Base-by-base conservation (phyloP, 2,888 invertebrate genomes). In the Dicyrtomina minuta region DNA sequence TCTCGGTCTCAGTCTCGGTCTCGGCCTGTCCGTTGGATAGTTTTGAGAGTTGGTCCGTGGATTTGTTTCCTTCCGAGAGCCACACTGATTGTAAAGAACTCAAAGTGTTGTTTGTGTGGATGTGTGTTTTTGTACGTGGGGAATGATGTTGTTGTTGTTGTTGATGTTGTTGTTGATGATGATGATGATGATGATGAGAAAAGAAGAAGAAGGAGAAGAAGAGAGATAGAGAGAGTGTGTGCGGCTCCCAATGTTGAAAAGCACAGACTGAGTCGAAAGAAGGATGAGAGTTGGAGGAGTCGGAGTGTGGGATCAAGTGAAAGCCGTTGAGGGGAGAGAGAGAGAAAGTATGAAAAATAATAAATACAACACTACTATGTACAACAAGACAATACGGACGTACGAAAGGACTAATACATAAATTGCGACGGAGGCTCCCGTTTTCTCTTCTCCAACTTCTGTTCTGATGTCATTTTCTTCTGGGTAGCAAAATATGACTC, bases 381-480 rank as follows among this genome's bases (percentile, higher is more conserved):
- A 62, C 62, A 27, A 51, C 33, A 64, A 64, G 64, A 51, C 51
- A 51, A 64, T 64, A 49, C 64, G 33, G 64, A 51, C 51, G 64
- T 64, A 64, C 39, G 64, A 64, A 66, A 46, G 56, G 26, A 66
- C 46, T 46, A 66, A 44, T 66, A 59, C 59, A 66, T 66, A 66
- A 66, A 66, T 66, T 66, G 66, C 58, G 49, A 58, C 58, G 64
- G 64, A 51, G 64, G 64, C 51, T 64, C 64, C 55, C 51, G 51
- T 51, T 64, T 64, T 64, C 64, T 33, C 51, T 64, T 64, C 64
- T 33, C 51, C 64, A 51, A 51, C 51, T 20, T 33, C 51, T 51
- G 27, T 33, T 64, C 64, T 58, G 58, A 66, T 66, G 66, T 66
- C 66, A 66, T 66, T 66, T 66, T 44, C 58, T 66, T 58, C 43